phyloP scores from a whole-genome alignment of 2,113 vertebrate genomes.

The Eulemur rufifrons region DNA sequence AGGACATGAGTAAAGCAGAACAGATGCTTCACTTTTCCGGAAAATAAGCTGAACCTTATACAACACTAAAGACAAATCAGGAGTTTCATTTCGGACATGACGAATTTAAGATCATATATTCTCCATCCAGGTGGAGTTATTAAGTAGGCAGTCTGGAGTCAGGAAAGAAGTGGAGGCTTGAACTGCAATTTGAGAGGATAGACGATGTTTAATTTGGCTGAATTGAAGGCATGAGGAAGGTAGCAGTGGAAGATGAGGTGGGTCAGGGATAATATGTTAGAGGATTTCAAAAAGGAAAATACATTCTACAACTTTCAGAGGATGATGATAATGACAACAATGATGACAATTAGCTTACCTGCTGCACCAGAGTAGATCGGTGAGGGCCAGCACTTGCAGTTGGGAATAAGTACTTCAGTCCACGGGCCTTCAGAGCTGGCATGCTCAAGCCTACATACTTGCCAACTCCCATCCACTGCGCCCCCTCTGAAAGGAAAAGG shows the following conservation, averaged over 20 bases:
- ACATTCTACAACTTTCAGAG: not conserved
- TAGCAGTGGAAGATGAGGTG: not conserved
- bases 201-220: not conserved
- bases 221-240: not conserved
- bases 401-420: not conserved
- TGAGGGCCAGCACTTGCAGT: not conserved
- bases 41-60: not conserved
- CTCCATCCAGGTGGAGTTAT: not conserved
- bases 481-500: not conserved
- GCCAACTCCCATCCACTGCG: not conserved
- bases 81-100: not conserved
- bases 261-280: not conserved
- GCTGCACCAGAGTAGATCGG: not conserved
- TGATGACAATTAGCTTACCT: not conserved
- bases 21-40: not conserved
- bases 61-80: not conserved
- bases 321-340: not conserved
- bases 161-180: not conserved
- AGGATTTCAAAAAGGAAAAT: constrained; percentile 2
- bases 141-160: not conserved
- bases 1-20: not conserved
- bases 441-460: not conserved
- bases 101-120: not conserved
- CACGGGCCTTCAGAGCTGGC: too few relatives aligned
- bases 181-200: not conserved